phyloP scores from a whole-genome alignment of 2,113 vertebrate species.

The Alouatta palliata region DNA sequence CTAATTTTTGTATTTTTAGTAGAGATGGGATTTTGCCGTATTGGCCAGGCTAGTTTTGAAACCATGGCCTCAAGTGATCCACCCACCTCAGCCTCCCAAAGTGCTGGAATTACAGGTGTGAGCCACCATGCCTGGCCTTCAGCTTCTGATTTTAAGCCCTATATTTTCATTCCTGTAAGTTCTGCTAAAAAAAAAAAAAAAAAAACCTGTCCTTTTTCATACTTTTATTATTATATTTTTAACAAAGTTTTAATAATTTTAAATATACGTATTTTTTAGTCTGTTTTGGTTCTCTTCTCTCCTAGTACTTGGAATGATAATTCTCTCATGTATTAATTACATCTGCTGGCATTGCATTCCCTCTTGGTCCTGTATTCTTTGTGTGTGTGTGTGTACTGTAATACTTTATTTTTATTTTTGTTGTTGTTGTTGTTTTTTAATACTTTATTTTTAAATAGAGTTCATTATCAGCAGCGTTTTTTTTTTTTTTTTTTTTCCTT shows the following conservation, averaged over 20 bases:
- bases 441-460: background rate
- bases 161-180: background rate
- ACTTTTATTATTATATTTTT: background rate
- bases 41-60: too few species aligned
- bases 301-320: background rate
- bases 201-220: background rate
- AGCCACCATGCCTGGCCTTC: background rate
- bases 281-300: background rate
- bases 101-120: too few species aligned
- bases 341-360: background rate
- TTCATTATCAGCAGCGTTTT: background rate
- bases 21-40: too few species aligned
- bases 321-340: background rate
- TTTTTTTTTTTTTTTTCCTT: background rate
- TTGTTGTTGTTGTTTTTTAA: background rate
- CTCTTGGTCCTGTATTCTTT: background rate
- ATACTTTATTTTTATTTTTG: background rate
- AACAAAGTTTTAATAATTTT: background rate
- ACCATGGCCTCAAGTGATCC: too few species aligned
- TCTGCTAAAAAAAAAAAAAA: background rate
- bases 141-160: conserved; percentile 11
- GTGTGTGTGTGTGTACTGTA: background rate
- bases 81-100: too few species aligned
- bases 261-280: background rate
- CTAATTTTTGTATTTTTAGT: too few species aligned